phyloP scores from a whole-genome alignment of 2,113 vertebrate species.

The Strigops habroptila region DNA sequence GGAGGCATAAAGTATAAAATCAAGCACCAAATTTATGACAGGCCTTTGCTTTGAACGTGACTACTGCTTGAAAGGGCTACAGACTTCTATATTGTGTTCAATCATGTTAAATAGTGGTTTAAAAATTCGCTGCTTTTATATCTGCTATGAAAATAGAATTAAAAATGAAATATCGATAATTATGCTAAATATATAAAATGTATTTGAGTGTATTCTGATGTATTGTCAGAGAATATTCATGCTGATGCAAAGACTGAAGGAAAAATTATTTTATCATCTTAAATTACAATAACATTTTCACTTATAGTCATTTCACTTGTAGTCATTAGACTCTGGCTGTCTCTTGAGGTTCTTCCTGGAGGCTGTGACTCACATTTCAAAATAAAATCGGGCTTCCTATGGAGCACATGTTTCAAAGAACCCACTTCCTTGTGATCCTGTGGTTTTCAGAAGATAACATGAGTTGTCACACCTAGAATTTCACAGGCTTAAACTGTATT shows the following conservation, averaged over 20 bases:
- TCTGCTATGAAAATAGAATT: neutral
- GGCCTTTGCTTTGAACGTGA: neutral
- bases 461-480: neutral
- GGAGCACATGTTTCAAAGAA: neutral
- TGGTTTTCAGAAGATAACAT: neutral
- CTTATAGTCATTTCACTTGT: neutral
- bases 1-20: neutral
- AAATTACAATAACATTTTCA: neutral
- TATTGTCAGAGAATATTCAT: neutral
- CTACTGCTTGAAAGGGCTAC: neutral
- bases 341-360: neutral
- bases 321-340: neutral
- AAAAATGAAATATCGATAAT: neutral
- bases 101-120: neutral
- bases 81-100: neutral
- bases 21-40: neutral
- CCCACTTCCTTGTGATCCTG: neutral
- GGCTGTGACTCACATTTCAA: neutral
- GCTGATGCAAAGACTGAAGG: neutral
- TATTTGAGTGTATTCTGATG: neutral
- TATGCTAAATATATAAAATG: neutral
- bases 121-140: neutral
- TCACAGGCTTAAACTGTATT: neutral
- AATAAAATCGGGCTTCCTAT: neutral
- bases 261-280: neutral